phyloP scores from a whole-genome alignment of 2,113 vertebrate species.

The Eolophus roseicapilla region DNA sequence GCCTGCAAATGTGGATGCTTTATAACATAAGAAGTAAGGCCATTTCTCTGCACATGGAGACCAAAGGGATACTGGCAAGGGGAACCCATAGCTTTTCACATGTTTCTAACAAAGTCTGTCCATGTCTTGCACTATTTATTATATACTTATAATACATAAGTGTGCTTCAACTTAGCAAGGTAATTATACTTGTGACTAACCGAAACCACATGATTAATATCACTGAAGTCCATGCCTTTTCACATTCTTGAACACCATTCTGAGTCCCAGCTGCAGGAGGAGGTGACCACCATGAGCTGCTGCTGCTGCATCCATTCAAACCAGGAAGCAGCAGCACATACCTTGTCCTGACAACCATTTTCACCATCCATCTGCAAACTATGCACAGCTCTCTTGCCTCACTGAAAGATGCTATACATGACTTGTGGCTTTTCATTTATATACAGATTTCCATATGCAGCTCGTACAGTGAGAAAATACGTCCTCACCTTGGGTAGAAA shows the following conservation, averaged over 20 bases:
- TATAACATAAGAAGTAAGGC: not conserved
- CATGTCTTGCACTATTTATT: not conserved
- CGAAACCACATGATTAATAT: not conserved
- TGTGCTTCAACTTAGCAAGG: not conserved
- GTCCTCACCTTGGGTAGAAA: not conserved
- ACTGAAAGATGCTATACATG: not conserved
- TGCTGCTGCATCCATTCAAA: not conserved
- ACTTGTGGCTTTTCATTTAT: not conserved
- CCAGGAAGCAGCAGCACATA: not conserved
- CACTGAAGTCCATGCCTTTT: not conserved
- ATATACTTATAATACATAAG: not conserved
- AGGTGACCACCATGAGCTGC: not conserved
- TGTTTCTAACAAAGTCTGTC: not conserved
- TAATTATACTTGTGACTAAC: not conserved
- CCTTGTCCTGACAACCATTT: not conserved
- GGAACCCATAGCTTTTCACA: not conserved
- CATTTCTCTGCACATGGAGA: not conserved
- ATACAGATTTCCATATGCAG: not conserved
- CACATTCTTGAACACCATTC: rapidly evolving
- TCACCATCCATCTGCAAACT: not conserved
- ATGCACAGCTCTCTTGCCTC: not conserved
- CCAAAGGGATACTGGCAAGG: not conserved
- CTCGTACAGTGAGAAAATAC: not conserved
- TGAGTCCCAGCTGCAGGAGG: not conserved
- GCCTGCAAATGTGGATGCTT: not conserved